Evolutionary conservation across 2,888 invertebrate genomes (phyloP).

Genomic region (Parelbella ahira): DNA sequence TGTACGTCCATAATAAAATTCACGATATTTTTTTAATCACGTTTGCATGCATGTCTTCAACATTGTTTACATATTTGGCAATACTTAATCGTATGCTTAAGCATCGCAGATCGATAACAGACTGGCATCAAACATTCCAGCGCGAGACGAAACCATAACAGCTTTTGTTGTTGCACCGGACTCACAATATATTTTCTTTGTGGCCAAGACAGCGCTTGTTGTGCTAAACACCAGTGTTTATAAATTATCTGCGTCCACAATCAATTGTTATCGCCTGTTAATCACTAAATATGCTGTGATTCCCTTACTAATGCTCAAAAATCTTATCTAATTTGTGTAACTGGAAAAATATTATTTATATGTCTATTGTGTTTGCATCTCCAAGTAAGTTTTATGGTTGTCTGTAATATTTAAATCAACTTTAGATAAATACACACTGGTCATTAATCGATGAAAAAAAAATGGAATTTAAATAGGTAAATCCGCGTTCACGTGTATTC

Average conservation of each 20-base stretch:
- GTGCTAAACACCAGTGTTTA: slow-evolving; percentile 67
- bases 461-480: too few species aligned
- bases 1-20: slow-evolving; percentile 29
- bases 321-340: slow-evolving; percentile 16
- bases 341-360: too few species aligned
- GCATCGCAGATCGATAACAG: slow-evolving; percentile 36
- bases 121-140: slow-evolving; percentile 50
- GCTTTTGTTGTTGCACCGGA: slow-evolving; percentile 60
- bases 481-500: too few species aligned
- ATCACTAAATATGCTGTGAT: slow-evolving; percentile 41
- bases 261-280: slow-evolving; percentile 60
- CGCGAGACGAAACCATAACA: slow-evolving; percentile 55
- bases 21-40: slow-evolving; percentile 6
- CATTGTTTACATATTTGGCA: too few species aligned
- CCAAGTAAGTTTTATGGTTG: too few species aligned
- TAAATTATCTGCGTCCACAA: slow-evolving; percentile 64
- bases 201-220: slow-evolving; percentile 47
- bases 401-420: too few species aligned
- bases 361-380: too few species aligned
- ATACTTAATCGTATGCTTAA: too few species aligned
- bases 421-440: too few species aligned
- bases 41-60: too few species aligned
- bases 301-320: slow-evolving; percentile 25
- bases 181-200: slow-evolving; percentile 53
- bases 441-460: too few species aligned